Evolutionary conservation across 2,797 vertebrate genomes (phyloP), one percentile per base, ranked within the genome.

Genomic region (Australoheros facetus): DNA sequence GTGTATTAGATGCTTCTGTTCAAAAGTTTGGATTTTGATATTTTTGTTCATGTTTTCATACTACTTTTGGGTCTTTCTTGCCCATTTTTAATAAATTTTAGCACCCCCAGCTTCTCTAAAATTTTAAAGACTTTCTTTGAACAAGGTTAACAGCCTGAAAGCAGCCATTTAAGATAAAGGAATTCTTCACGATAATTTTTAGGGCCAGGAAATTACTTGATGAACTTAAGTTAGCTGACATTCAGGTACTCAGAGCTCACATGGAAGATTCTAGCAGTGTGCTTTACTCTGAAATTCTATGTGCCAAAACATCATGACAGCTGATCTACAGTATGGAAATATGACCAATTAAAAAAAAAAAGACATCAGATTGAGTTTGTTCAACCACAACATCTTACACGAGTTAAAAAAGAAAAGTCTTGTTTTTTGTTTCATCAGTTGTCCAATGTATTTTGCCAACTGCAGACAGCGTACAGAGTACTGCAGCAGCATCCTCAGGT

Each of bases 401-500:
- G 3, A 23, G 34, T 23, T 23, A 21, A 62, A 9, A 54, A 62
- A 62, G 39, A 21, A 23, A 64, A 64, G 37, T 64, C 60, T 8
- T 64, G 37, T 2, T 64, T 64, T 64, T 16, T 62, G n/a, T 64
- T 54, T 54, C 23, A 42, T 12, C 13, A 45, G 60, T 17, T 64
- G 37, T 45, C 60, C 2, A 13, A 64, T 26, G 23, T 64, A 6
- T 11, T 21, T 2, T 53, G 57, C 10, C 69, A 8, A 6, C 19
- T 77, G 13, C 83, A 96, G 95, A 73, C 39, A n/a, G 95, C 95
- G 7, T 95, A 89, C n/a, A 79, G 4, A 21, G 7, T 93, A 69
- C 84, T 96, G 77, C 82, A 90, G 81, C 71, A 94, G 66, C 95
- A 96, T 56, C 94, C 95, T 11, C 88, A 90, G 86, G 84, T 96